Evolutionary conservation across 2,113 vertebrate species (phyloP), one percentile per base, ranked within the genome.

Genomic region (Crotalus horridus): DNA sequence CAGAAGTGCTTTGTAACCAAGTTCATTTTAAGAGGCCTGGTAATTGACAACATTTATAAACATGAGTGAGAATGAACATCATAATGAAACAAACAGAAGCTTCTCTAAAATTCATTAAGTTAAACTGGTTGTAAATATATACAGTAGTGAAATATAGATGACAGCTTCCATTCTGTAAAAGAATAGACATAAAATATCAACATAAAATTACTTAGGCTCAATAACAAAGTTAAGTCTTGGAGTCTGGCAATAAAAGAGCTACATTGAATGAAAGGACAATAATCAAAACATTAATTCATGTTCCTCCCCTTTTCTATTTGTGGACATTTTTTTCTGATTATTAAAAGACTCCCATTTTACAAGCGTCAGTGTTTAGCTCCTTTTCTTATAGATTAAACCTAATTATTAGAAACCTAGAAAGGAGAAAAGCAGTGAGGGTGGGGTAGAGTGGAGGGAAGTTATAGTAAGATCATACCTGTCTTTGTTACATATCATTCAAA

Each of bases 341-440:
- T 81, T 81, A 85, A n/a, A 61, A n/a, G 81, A 26, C 43, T 89
- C 26, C 90, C 8, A 26, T 88, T 94, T 93, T 94, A 90, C 94
- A 96, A 96, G 95, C 90, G 89, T 95, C 88, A 43, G 69, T 89
- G 33, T 90, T 93, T 94, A 48, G 90, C 29, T 93, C 2, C 23
- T 69, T 94, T 51, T 89, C 88, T 33, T 2, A 92, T 7, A 46
- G 13, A 54, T 13, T 88, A 53, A 23, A 48, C 39, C 48, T 21
- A 29, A 90, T 15, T n/a, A 26, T 39, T 86, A 88, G 87, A 26
- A 85, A 10, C 1, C 10, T 87, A 6, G 29, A 21, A 89, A 29
- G 26, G 90, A 93, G 87, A 90, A 94, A 59, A 55, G 89, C 33
- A 91, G 92, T 12, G 51, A 85, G 88, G 93, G 53, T 6, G 13